Evolutionary conservation across 2,113 vertebrate genomes (phyloP).

Genomic region (Saimiri boliviensis): DNA sequence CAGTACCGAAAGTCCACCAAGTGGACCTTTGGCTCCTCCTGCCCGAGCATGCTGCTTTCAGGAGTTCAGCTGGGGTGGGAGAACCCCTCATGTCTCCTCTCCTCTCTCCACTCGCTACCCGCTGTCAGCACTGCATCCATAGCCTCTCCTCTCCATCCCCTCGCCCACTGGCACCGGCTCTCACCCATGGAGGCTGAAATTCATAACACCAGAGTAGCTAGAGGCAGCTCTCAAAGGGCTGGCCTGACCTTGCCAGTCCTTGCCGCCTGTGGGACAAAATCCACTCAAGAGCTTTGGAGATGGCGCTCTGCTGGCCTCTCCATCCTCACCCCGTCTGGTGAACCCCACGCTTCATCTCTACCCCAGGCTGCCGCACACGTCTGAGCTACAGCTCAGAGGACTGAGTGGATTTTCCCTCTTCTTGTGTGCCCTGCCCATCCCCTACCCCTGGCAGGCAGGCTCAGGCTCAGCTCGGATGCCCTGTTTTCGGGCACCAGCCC

Average conservation of each 20-base stretch:
- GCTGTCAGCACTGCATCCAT: fast-evolving
- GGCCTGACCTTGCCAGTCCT: neutral
- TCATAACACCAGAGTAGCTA: neutral
- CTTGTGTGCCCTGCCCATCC: neutral
- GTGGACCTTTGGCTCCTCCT: neutral
- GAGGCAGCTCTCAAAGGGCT: neutral
- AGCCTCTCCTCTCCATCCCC: neutral
- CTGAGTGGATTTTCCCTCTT: neutral
- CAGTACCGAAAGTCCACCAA: neutral
- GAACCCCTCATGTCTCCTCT: too few species aligned
- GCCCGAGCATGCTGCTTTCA: neutral
- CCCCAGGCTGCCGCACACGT: neutral
- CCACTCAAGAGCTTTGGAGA: neutral
- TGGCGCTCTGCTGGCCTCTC: neutral
- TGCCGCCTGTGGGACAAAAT: neutral
- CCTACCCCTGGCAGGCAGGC: neutral
- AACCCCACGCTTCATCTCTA: fast-evolving
- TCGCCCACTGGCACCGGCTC: neutral
- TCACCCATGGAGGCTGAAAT: neutral
- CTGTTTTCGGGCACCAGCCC: neutral
- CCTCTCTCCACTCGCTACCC: neutral
- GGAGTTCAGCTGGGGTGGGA: neutral
- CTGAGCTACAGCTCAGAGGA: neutral
- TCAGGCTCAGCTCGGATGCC: neutral
- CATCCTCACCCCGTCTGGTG: neutral